phyloP scores from a whole-genome alignment of 2,797 vertebrate species.

The Miichthys miiuy region DNA sequence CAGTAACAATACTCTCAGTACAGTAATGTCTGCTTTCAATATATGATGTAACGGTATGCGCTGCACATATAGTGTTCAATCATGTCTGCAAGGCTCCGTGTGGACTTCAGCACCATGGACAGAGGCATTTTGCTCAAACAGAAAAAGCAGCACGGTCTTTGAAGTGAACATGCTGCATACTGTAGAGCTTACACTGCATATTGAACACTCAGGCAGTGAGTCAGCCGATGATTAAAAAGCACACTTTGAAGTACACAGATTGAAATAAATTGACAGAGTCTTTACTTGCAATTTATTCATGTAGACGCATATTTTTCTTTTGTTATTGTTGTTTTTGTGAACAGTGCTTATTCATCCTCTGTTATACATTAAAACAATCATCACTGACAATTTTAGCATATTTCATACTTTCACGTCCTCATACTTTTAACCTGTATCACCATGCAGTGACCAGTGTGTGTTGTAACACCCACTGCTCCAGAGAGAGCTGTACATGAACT shows the following conservation, averaged over 20 bases:
- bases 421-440: background rate
- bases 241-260: background rate
- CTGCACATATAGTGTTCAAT: background rate
- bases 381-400: background rate
- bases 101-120: constrained; percentile 50
- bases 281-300: background rate
- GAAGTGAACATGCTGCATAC: background rate
- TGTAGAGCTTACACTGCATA: background rate
- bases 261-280: background rate
- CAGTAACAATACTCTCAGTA: constrained; percentile 5
- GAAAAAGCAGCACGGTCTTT: background rate
- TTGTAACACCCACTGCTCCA: too few species aligned
- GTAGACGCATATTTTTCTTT: background rate
- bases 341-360: too few species aligned
- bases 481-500: background rate
- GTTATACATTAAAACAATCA: background rate
- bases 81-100: background rate
- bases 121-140: constrained; percentile 22
- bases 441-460: too few species aligned
- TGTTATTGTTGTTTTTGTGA: background rate
- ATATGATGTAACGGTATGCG: background rate
- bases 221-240: background rate
- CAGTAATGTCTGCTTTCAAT: constrained; percentile 2
- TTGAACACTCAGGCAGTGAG: background rate
- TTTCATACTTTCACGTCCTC: background rate